Percentiles rank a stretch among this genome's conserved stretches.
Evolutionary conservation across 2,888 invertebrate species (phyloP).

Genomic region (Oligia strigilis): DNA sequence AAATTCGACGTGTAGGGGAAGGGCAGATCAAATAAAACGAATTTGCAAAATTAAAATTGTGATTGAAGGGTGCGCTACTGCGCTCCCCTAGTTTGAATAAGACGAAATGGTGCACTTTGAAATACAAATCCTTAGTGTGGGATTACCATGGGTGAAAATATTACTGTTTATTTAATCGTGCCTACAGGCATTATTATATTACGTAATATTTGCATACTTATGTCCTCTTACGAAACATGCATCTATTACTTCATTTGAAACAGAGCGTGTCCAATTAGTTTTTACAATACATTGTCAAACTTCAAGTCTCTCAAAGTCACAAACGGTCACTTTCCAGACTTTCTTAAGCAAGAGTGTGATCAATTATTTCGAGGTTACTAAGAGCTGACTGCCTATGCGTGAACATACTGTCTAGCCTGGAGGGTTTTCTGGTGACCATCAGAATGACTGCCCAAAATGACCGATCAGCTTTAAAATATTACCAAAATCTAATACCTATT

Average conservation of each 20-base stretch:
- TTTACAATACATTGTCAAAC: constrained; percentile 36
- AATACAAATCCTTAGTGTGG: neutral
- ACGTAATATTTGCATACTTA: constrained; percentile 15
- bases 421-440: no score
- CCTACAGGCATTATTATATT: neutral
- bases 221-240: constrained; percentile 16
- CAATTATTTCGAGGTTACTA: constrained; percentile 37
- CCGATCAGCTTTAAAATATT: no score
- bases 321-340: constrained; percentile 45
- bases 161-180: neutral
- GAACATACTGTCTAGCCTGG: constrained; percentile 10
- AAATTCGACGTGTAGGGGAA: neutral
- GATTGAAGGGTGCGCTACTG: neutral
- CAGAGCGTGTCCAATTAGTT: constrained; percentile 62
- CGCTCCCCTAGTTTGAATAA: neutral
- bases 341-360: constrained; percentile 15
- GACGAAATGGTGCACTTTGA: neutral
- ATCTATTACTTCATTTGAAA: constrained; percentile 37
- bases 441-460: no score
- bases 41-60: constrained; percentile 10
- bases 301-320: constrained; percentile 22
- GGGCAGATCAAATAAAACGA: constrained; percentile 3
- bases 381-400: constrained; percentile 13
- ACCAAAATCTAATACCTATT: no score
- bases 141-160: neutral